A percentile compares a stretch with the other conserved stretches of the same genome.
phyloP scores from a whole-genome alignment of 2,797 vertebrate genomes.

The Tarsius wallacei region DNA sequence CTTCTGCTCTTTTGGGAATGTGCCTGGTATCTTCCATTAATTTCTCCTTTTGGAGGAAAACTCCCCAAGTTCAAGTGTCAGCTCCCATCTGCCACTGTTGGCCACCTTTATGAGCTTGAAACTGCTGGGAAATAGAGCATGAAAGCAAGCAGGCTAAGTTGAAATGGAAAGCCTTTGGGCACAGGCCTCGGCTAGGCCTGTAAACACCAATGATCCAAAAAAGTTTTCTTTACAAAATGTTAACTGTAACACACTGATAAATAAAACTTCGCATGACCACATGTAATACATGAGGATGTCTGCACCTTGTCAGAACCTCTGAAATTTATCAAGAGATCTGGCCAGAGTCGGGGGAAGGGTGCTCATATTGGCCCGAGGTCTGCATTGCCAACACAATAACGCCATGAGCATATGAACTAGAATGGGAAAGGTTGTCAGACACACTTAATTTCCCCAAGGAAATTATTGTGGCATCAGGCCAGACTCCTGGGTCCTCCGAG shows the following conservation, averaged over 20 bases:
- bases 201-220: not conserved
- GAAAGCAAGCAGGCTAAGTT: not conserved
- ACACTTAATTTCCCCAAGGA: slow-evolving; percentile 61
- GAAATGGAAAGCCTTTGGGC: not conserved
- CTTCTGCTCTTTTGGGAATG: not conserved
- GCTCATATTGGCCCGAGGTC: not conserved
- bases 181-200: not conserved
- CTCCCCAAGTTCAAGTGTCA: not conserved
- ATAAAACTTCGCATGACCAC: not conserved
- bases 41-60: not conserved
- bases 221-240: not conserved
- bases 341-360: not conserved
- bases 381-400: not conserved
- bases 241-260: accelerated
- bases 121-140: slow-evolving; percentile 32
- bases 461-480: not conserved
- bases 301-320: not conserved
- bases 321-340: not conserved
- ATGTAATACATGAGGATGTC: accelerated
- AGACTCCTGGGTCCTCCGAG: not conserved
- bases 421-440: not conserved
- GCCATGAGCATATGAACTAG: not conserved
- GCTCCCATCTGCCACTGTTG: not conserved
- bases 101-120: not conserved
- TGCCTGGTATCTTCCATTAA: not conserved